Percentiles rank a stretch among this genome's conserved stretches.
These are phyloP conservation scores for Sinodicranocentrus sp. DNA, from an alignment of 2,888 invertebrate species.

Conservation along the genomic window DNA sequence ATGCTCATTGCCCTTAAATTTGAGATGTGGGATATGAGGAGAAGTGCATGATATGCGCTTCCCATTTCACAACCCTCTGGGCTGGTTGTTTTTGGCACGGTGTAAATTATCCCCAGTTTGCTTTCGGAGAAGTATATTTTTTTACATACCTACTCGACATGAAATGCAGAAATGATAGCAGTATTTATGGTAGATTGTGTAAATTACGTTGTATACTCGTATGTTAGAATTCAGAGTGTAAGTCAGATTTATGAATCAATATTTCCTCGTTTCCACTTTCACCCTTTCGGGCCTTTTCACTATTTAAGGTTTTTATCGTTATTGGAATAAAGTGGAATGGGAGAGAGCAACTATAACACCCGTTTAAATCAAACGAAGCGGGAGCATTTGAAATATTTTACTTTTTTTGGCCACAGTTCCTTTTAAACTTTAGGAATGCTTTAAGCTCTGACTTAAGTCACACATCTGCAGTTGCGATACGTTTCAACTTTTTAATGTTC, in stretches of 20 bases:
- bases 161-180: slow-evolving; percentile 24
- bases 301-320: not conserved
- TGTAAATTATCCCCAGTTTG: slow-evolving; percentile 35
- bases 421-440: no score
- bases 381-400: not conserved
- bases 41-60: no score
- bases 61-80: no score
- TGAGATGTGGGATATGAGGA: no score
- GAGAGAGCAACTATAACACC: not conserved
- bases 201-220: slow-evolving; percentile 1
- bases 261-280: slow-evolving; percentile 12
- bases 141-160: slow-evolving; percentile 1
- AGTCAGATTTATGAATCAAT: slow-evolving; percentile 64
- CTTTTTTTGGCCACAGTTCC: not conserved
- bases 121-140: not conserved
- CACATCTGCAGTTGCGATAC: no score
- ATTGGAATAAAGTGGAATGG: not conserved
- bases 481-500: no score
- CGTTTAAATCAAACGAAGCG: slow-evolving; percentile 22
- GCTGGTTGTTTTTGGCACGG: slow-evolving; percentile 38
- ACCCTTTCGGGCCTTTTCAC: not conserved
- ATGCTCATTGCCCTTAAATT: no score
- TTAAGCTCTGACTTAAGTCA: no score
- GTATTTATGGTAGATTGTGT: slow-evolving; percentile 21
- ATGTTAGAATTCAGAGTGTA: slow-evolving; percentile 20